These are phyloP conservation scores for Syngnathus typhle DNA, from an alignment of 2,113 vertebrate species.

Conservation along the genomic window DNA sequence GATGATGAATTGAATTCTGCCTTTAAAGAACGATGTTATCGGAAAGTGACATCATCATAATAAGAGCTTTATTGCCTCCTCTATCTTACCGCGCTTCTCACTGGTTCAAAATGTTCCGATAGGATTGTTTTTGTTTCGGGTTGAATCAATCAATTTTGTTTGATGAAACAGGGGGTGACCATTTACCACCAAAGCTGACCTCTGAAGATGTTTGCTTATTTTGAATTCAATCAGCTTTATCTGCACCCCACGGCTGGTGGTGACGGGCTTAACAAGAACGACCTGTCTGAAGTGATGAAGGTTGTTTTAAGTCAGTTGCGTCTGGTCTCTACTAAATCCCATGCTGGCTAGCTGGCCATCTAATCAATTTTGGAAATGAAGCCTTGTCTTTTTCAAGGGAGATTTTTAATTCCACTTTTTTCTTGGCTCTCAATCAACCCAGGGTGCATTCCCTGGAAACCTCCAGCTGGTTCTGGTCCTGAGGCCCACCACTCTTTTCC, in stretches of 20 bases:
- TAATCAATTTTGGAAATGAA: background rate
- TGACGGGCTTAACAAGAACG: conserved; percentile 30
- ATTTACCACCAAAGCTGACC: conserved; percentile 17
- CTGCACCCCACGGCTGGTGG: conserved; percentile 47
- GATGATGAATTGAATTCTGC: background rate
- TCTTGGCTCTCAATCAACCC: conserved; percentile 5
- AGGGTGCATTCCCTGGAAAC: conserved; percentile 96
- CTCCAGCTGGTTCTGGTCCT: conserved; percentile 92
- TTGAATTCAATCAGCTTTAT: conserved; percentile 61
- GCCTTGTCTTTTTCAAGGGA: background rate
- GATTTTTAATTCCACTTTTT: background rate
- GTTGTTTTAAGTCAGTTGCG: background rate
- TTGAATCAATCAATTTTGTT: background rate
- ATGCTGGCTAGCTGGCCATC: background rate
- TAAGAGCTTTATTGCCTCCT: background rate
- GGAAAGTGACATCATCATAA: conserved; percentile 1
- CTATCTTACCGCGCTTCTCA: background rate
- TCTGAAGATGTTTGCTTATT: conserved; percentile 39
- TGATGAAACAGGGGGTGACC: background rate
- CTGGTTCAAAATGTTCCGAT: background rate
- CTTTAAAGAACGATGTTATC: background rate
- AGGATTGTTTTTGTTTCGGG: background rate
- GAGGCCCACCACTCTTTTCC: conserved; percentile 85
- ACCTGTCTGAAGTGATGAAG: conserved; percentile 22
- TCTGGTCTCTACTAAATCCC: too few relatives aligned